These are phyloP conservation scores for Lepus oiostolus DNA, from an alignment of 2,797 vertebrate genomes.

Conservation along the genomic window DNA sequence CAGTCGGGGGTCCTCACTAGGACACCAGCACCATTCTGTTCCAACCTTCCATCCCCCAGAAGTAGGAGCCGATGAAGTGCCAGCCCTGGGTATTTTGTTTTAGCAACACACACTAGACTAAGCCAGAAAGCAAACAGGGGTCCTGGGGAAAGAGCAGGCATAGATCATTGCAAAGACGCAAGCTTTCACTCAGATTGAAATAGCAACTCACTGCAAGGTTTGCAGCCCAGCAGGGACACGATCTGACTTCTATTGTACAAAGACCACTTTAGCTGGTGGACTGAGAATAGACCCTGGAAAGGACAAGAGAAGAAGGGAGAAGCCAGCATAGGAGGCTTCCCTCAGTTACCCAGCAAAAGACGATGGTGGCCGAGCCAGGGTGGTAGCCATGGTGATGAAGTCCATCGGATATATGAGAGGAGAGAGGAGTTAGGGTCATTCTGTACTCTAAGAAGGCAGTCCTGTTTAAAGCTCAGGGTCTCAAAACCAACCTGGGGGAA, in stretches of 20 bases:
- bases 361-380: too few species aligned
- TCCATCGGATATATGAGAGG: neutral
- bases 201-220: neutral
- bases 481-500: constrained; percentile 9
- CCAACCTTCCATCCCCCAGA: too few species aligned
- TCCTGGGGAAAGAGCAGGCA: neutral
- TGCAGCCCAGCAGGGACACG: neutral
- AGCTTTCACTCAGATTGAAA: neutral
- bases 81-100: too few species aligned
- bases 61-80: too few species aligned
- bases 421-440: neutral
- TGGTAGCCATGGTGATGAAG: neutral
- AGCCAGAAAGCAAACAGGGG: neutral
- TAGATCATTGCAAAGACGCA: neutral
- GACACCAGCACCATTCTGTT: too few species aligned
- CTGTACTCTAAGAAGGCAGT: neutral
- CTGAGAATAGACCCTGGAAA: neutral
- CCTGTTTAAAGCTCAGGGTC: neutral
- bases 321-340: neutral
- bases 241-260: neutral
- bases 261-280: neutral
- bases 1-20: too few species aligned
- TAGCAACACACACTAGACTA: too few species aligned
- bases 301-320: neutral
- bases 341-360: neutral